Evolutionary conservation across 1,140 invertebrate species (phyloP), one percentile per base, ranked within the genome.

Genomic region (Pinna nobilis): DNA sequence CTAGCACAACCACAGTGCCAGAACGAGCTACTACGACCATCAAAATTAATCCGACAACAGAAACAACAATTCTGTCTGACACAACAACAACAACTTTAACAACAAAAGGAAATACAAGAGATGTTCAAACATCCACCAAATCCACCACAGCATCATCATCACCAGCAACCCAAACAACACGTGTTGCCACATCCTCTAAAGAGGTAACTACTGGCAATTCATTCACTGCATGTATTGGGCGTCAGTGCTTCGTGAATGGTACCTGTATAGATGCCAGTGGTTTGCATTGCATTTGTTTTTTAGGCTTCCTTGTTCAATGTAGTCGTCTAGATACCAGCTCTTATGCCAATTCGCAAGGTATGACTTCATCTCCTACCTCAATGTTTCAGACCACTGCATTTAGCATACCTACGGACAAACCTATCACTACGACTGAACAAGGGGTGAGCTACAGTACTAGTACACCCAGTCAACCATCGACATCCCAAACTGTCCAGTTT

Each of bases 231-330:
- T 59, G 28, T 59, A n/a, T 4, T 33, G 30, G 55, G 33, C n/a
- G 23, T 32, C 30, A 33, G 15, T 59, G 55, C 55, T 59, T 59
- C 20, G 33, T 59, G 11, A 59, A 59, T 59, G 20, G 55, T 35
- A 37, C 30, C 32, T 59, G 55, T 33, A 33, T 59, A 32, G 28
- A 59, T 59, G 23, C 30, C 37, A 59, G 30, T 33, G 23, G 13
- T 35, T 59, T 59, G 55, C 30, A 59, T 13, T 15, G 13, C 20
- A 20, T 15, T 33, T n/a, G 28, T n/a, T 59, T 15, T 5, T 59
- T 9, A n/a, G n/a, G n/a, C n/a, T n/a, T n/a, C 30, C 7, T n/a
- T 20, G 32, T 35, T 33, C 33, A 59, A 30, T 5, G 55, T 33
- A 32, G 30, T 59, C 33, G 30, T 33, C n/a, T 33, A 59, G 28